Base-by-base conservation (phyloP, 2,797 vertebrate genomes). In the Poecilia picta region DNA sequence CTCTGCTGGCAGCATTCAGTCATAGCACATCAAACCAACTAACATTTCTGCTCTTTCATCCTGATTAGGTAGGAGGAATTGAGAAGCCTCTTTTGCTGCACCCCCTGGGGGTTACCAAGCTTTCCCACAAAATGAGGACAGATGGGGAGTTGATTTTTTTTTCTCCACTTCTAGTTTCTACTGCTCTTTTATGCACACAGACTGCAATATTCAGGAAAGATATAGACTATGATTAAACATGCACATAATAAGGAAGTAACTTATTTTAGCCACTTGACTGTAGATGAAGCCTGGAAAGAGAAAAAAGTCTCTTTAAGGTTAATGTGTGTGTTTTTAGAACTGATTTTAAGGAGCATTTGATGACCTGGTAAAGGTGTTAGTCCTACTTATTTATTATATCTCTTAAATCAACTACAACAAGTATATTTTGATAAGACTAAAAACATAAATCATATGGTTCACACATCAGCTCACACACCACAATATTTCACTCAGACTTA, bases 1-100 rank as follows among this genome's bases (percentile, higher is more conserved):
- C 89, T 92, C 95, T 95, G 88, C 87, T 94, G 95, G 93, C 33
- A 31, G 2, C 0, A 15, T 7, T 2, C 4, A 3, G 49, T 7
- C 4, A 88, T 0, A 46, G 57, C 85, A 75, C 72, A 36, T 12
- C 5, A 55, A 45, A 5, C 20, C 1, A 49, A 53, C 33, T 2
- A 66, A 12, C 39, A 31, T 76, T 55, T n/a, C 39, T 53, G 72
- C 57, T 74, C 79, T 75, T 55, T 83, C 55, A 74, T 72, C 25
- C 47, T 57, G 74, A 62, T 84, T 36, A 77, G 57, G 33, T 55
- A 83, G 81, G 13, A 36, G 43, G n/a, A 51, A 25, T 41, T 12
- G 72, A 59, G 75, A 77, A 79, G 83, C 83, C 31, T 85, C 74
- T 76, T 85, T 23, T 73, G 13, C 13, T 33, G 41, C 81, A 84